phyloP scores from a whole-genome alignment of 2,797 vertebrate species.

The Melanotaenia nigrans region DNA sequence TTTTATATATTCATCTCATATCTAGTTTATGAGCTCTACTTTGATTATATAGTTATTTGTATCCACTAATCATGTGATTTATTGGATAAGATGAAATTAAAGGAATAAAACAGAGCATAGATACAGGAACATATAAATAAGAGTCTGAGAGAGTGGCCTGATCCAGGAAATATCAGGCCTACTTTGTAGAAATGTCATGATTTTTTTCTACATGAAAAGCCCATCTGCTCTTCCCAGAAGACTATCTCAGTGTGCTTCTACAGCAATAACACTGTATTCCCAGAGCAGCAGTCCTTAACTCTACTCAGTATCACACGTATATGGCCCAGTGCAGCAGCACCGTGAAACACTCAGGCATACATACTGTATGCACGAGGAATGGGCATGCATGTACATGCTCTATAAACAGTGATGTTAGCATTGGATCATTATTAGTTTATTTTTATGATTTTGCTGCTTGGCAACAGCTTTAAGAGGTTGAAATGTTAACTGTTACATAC shows the following conservation, averaged over 20 bases:
- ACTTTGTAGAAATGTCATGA: constrained; percentile 73
- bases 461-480: constrained; percentile 66
- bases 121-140: constrained; percentile 34
- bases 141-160: constrained; percentile 36
- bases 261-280: constrained; percentile 75
- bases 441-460: constrained; percentile 70
- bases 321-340: constrained; percentile 40
- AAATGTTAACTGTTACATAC: constrained; percentile 56
- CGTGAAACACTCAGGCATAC: constrained; percentile 44
- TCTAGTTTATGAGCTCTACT: not conserved
- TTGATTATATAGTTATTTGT: not conserved
- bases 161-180: constrained; percentile 63
- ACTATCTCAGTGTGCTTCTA: constrained; percentile 68
- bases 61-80: not conserved
- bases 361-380: constrained; percentile 24
- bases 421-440: constrained; percentile 49
- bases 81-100: not conserved
- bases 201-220: constrained; percentile 83
- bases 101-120: constrained; percentile 10
- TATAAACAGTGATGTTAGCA: constrained; percentile 20
- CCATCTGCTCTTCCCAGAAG: constrained; percentile 81
- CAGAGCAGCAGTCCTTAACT: constrained; percentile 62
- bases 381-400: constrained; percentile 29
- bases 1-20: not conserved
- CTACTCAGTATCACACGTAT: constrained; percentile 61